phyloP scores from a whole-genome alignment of 2,888 invertebrate genomes.

The Tetrapedia diversipes region DNA sequence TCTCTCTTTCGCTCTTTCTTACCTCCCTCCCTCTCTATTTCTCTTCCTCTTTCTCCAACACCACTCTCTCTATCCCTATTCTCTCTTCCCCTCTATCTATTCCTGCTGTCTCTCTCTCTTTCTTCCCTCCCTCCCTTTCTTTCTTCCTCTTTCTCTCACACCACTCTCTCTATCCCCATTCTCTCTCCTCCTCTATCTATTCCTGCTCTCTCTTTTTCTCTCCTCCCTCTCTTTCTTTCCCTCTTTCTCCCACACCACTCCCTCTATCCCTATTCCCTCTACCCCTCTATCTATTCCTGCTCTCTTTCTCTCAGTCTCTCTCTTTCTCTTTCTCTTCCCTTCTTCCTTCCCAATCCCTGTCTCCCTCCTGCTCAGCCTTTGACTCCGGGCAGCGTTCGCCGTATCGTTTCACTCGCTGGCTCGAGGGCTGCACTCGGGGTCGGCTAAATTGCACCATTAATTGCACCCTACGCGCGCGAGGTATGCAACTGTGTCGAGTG shows the following conservation, averaged over 20 bases:
- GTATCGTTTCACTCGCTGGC: conserved; percentile 49
- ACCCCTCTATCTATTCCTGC: not conserved
- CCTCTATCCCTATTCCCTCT: not conserved
- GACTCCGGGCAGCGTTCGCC: conserved; percentile 2
- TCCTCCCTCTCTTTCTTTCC: not conserved
- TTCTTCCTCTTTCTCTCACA: not conserved
- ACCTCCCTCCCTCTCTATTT: not conserved
- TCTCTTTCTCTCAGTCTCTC: not conserved
- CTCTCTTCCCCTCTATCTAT: not conserved
- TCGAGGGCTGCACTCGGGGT: conserved; percentile 56
- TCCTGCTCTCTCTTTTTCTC: conserved; percentile 5
- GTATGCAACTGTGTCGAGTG: conserved; percentile 70
- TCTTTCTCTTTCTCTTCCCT: not conserved
- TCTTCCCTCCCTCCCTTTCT: not conserved
- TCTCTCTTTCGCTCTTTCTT: no score
- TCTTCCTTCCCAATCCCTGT: not conserved
- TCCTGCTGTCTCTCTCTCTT: not conserved
- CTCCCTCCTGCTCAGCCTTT: conserved; percentile 2
- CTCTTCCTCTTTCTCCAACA: conserved; percentile 5
- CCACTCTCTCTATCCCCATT: not conserved
- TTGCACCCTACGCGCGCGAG: conserved; percentile 61
- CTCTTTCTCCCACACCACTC: not conserved
- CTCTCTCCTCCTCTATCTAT: not conserved
- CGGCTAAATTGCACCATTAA: conserved; percentile 71
- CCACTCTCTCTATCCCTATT: no score